Conservation (phyloP, 1,140 invertebrate genomes). For the Macrotrachela quadricornifera region DNA sequence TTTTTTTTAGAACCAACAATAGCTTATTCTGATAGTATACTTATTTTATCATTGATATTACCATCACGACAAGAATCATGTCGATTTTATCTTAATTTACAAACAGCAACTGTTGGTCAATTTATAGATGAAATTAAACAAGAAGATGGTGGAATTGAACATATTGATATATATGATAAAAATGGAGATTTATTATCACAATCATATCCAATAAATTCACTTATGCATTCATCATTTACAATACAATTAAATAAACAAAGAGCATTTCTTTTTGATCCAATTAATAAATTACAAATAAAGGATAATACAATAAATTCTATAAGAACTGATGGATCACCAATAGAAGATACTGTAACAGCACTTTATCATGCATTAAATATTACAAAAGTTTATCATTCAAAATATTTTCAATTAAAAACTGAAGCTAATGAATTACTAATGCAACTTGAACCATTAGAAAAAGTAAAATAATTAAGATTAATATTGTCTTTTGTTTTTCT, state of each 20-base stretch:
- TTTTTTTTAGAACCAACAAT: no score
- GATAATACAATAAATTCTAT: no score
- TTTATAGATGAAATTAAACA: not conserved
- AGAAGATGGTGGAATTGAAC: constrained; percentile 5
- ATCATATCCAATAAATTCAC: not conserved
- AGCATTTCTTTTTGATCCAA: no score
- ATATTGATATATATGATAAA: not conserved
- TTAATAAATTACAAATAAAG: no score
- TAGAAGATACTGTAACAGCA: no score
- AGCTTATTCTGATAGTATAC: no score
- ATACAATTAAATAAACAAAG: not conserved
- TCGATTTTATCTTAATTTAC: constrained; percentile 2
- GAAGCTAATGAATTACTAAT: not conserved
- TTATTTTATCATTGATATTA: not conserved
- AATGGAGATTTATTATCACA: not conserved
- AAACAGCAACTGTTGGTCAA: not conserved
- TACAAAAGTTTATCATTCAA: no score
- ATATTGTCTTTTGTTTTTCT: no score
- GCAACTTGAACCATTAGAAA: not conserved
- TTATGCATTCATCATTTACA: not conserved
- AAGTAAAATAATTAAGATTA: no score
- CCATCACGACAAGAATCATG: constrained; percentile 2
- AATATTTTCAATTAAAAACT: no score
- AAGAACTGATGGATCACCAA: no score
- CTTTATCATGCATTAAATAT: no score